Conservation (phyloP, 2,888 invertebrate genomes). For the Tiliacea aurago region DNA sequence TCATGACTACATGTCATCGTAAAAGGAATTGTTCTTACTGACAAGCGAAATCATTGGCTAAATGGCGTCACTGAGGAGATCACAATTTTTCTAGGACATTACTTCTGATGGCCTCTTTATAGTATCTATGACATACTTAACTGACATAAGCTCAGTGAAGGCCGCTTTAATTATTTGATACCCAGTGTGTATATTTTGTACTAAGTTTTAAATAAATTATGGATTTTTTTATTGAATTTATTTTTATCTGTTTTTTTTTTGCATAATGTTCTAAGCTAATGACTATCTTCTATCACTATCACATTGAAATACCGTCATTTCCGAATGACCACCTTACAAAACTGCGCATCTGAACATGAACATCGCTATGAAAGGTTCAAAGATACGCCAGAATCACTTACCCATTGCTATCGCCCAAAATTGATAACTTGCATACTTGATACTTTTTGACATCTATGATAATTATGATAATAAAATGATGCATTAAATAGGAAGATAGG, state of each 20-base stretch:
- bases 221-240: neutral
- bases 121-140: neutral
- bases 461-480: too few relatives aligned
- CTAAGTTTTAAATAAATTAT: constrained; percentile 12
- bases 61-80: too few relatives aligned
- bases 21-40: neutral
- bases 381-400: too few relatives aligned
- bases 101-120: too few relatives aligned
- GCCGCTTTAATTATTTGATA: neutral
- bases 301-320: neutral
- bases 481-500: too few relatives aligned
- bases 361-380: neutral
- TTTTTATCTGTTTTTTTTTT: neutral
- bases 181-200: neutral
- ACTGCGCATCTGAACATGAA: neutral
- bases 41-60: too few relatives aligned
- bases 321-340: neutral
- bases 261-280: neutral
- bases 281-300: neutral
- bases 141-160: neutral
- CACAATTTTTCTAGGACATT: too few relatives aligned
- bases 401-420: neutral
- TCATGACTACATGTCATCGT: neutral
- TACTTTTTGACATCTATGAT: too few relatives aligned
- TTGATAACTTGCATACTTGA: too few relatives aligned